Percentiles rank a stretch among this genome's conserved stretches.
These are phyloP conservation scores for Cyclophora albipunctata DNA, from an alignment of 2,888 invertebrate species.

Conservation along the genomic window DNA sequence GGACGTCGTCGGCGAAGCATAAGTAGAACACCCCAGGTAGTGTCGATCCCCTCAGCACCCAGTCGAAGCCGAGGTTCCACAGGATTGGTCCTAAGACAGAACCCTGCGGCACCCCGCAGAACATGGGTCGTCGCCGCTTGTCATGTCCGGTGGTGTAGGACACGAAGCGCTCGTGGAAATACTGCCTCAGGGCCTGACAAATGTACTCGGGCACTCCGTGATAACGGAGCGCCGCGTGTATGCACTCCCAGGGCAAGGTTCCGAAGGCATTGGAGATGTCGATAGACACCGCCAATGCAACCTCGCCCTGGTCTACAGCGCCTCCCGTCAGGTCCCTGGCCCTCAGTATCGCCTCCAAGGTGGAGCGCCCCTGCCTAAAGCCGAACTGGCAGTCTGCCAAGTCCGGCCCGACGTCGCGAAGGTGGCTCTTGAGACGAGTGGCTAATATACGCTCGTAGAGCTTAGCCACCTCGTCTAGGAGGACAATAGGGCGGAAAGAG, in stretches of 20 bases:
- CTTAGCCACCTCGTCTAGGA: neutral
- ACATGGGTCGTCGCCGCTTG: neutral
- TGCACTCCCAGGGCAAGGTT: constrained; percentile 16
- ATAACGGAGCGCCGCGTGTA: constrained; percentile 15
- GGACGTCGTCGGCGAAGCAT: neutral
- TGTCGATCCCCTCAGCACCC: neutral
- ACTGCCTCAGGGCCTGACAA: too few species aligned
- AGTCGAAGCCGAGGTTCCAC: constrained; percentile 15
- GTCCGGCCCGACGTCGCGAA: constrained; percentile 6
- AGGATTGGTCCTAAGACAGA: constrained; percentile 15
- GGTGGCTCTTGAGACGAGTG: constrained; percentile 5
- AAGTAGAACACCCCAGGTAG: neutral
- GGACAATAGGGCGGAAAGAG: constrained; percentile 1
- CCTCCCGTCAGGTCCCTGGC: constrained; percentile 2
- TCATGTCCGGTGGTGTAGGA: neutral
- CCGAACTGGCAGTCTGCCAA: constrained; percentile 7
- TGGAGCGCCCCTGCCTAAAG: constrained; percentile 5
- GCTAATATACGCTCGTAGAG: constrained; percentile 1
- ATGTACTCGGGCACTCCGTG: constrained; percentile 15
- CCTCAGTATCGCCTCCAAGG: constrained; percentile 5
- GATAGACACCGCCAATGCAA: constrained; percentile 9
- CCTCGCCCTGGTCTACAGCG: constrained; percentile 6
- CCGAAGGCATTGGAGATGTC: constrained; percentile 24
- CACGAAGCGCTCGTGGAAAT: neutral
- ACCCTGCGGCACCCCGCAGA: constrained; percentile 11